These are phyloP conservation scores for Bradypodion pumilum DNA, from an alignment of 2,797 vertebrate species.

Conservation along the genomic window DNA sequence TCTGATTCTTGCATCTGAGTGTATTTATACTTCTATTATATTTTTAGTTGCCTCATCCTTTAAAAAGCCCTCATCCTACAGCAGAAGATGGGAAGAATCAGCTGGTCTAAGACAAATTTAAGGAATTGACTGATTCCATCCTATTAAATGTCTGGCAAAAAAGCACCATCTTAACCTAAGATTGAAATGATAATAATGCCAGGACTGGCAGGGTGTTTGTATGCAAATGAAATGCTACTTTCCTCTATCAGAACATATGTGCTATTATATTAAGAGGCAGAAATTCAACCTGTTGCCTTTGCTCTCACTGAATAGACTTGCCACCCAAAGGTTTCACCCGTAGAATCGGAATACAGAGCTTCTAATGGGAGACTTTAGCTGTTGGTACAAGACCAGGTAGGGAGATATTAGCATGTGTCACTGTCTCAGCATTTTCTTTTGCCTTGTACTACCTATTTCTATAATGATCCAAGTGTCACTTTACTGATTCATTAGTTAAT, in stretches of 20 bases:
- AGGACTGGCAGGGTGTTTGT: neutral
- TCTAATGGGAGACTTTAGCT: neutral
- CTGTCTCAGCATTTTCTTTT: neutral
- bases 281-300: neutral
- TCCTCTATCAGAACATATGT: neutral
- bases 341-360: neutral
- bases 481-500: slow-evolving; percentile 5
- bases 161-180: neutral
- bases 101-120: neutral
- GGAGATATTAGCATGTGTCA: neutral
- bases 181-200: neutral
- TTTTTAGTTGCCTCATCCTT: no score
- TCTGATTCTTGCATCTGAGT: neutral
- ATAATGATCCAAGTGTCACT: slow-evolving; percentile 1
- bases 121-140: neutral
- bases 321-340: neutral
- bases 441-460: neutral
- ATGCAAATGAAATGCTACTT: neutral
- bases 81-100: neutral
- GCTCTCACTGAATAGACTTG: neutral
- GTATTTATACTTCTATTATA: no score
- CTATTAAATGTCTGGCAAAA: neutral
- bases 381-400: neutral
- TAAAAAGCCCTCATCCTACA: neutral
- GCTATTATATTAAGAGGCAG: neutral